These are phyloP conservation scores for Junco hyemalis DNA, from an alignment of 2,113 vertebrate genomes.

Conservation along the genomic window DNA sequence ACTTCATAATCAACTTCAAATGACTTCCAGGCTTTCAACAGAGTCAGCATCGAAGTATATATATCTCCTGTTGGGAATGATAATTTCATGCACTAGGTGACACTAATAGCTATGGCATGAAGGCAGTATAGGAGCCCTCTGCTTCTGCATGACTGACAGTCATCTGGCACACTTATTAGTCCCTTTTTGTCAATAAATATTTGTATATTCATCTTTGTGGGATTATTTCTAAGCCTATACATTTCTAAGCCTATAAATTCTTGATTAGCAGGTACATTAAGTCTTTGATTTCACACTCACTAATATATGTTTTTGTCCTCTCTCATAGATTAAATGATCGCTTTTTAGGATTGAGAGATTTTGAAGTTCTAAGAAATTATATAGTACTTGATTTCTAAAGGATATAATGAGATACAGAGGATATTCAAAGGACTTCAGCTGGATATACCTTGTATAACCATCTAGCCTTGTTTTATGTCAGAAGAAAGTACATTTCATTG, in stretches of 20 bases:
- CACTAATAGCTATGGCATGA: background rate
- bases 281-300: background rate
- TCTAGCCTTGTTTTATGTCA: constrained; percentile 8
- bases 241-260: background rate
- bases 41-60: rapidly evolving
- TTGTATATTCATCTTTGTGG: background rate
- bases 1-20: background rate
- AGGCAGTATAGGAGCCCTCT: background rate
- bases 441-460: background rate
- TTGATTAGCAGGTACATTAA: background rate
- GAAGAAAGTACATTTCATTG: background rate
- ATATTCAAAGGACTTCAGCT: background rate
- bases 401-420: background rate
- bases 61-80: background rate
- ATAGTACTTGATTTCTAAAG: constrained; percentile 13
- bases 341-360: constrained; percentile 21
- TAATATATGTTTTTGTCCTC: background rate
- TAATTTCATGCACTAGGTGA: background rate
- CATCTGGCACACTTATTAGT: background rate
- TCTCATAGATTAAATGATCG: background rate
- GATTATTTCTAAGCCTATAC: background rate
- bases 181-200: background rate
- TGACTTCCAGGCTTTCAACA: background rate
- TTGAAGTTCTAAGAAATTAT: constrained; percentile 6
- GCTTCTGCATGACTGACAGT: background rate